Conservation (phyloP, 2,797 vertebrate species). For the Falco rusticolus region DNA sequence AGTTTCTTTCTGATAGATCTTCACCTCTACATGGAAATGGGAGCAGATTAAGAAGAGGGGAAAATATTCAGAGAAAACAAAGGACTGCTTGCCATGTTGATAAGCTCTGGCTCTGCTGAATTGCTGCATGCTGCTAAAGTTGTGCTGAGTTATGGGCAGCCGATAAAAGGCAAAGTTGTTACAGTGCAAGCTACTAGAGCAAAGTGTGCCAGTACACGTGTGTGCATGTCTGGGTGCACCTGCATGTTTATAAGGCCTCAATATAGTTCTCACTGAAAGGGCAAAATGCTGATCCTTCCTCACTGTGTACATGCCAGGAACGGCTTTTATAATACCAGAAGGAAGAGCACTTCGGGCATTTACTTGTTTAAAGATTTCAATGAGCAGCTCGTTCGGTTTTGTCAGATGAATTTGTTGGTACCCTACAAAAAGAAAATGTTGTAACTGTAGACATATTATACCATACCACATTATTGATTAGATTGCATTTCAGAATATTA, state of each 20-base stretch:
- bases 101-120: background rate
- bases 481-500: background rate
- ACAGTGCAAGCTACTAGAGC: background rate
- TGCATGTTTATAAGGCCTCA: background rate
- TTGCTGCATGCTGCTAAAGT: background rate
- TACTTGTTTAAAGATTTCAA: background rate
- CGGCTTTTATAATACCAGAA: background rate
- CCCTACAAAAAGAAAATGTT: background rate
- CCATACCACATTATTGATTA: background rate
- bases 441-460: background rate
- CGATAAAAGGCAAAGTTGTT: background rate
- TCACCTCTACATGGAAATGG: background rate
- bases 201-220: rapidly evolving
- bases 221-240: background rate
- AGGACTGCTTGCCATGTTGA: background rate
- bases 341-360: background rate
- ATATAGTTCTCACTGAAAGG: background rate
- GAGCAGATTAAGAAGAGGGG: background rate
- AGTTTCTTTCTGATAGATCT: background rate
- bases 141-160: background rate
- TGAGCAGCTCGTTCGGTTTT: background rate
- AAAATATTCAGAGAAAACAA: background rate
- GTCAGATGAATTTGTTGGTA: background rate
- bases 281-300: background rate
- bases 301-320: background rate